Base-by-base conservation (phyloP, 2,113 vertebrate genomes). In the Marmota flaviventris region DNA sequence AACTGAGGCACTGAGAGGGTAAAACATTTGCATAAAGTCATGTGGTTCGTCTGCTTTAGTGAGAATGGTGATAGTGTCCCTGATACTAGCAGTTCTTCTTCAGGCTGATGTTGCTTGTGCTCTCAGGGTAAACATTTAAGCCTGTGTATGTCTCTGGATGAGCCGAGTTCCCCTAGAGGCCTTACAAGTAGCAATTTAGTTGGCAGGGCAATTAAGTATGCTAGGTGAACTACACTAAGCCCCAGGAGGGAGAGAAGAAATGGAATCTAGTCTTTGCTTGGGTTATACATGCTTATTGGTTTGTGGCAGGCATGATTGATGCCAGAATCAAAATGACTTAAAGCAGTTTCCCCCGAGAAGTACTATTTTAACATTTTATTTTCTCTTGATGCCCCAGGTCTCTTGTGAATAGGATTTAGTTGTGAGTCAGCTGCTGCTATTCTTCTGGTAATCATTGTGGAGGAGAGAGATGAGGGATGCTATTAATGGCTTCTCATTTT, bases 361-460 rank as follows among this genome's bases (percentile, higher is more conserved):
- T 65, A 20, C 89, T 67, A 17, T 85, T 91, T 58, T 91, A 93
- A 76, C 17, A 17, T 24, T 92, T 89, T 27, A 92, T 81, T 94
- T 95, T 73, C 25, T 84, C 93, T 93, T 95, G 93, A 94, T 96
- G 86, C 92, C 87, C 77, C 29, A 76, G 86, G 82, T 95, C 97
- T 45, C 92, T 93, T 77, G 61, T 95, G 97, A 97, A 92, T 97
- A 94, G 83, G 78, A 85, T 94, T 98, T 97, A 96, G 77, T 81
- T 95, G 81, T 96, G 95, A 97, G 95, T 97, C 93, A 92, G 96
- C 94, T 93, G 95, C 94, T 89, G 91, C 93, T 97, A 90, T 96
- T 97, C 92, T 97, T 97, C 94, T 85, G 83, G 89, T 98, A 94
- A 97, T 98, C 97, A 95, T 91, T 81, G 89, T 96, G 92, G 89